Evolutionary conservation across 2,113 vertebrate species (phyloP).

Genomic region (Bos taurus): ARS-UCD2.0 NC_037357.1:8273001-8273500

Average conservation of each 20-base stretch:
- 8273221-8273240: neutral
- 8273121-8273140: neutral
- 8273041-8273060: neutral
- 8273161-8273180: neutral
- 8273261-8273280: conserved; percentile 17
- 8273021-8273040: neutral
- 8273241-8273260: neutral
- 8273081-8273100: neutral
- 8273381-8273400: too few species aligned
- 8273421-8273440: too few species aligned
- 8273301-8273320: conserved; percentile 15
- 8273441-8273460: too few species aligned
- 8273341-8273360: neutral
- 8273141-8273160: neutral
- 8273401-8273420: too few species aligned
- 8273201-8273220: neutral
- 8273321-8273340: conserved; percentile 31
- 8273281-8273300: neutral
- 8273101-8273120: conserved; percentile 10
- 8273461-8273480: too few species aligned
- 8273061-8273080: neutral
- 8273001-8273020: neutral
- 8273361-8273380: too few species aligned
- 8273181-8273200: neutral
- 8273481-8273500: too few species aligned